Conservation (phyloP, 1,140 invertebrate species). For the Pseudomyrmex cubaensis region DNA sequence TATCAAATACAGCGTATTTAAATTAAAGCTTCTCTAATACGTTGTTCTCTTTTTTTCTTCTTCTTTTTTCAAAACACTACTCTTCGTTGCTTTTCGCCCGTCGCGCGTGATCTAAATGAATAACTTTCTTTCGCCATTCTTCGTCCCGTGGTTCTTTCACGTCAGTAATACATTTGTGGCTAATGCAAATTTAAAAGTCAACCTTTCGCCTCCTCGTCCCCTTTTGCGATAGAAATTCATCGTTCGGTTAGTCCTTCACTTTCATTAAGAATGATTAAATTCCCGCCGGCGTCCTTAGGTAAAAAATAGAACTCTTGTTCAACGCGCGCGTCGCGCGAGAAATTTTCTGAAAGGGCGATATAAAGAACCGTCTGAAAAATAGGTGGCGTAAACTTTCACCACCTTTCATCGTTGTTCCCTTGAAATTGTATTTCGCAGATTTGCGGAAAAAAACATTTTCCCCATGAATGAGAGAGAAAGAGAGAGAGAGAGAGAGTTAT, state of each 20-base stretch:
- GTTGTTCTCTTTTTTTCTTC: conserved; percentile 32
- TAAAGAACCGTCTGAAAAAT: conserved; percentile 33
- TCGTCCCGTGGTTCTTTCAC: conserved; percentile 40
- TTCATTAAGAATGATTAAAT: conserved; percentile 60
- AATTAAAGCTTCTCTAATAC: conserved; percentile 58
- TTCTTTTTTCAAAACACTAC: background rate
- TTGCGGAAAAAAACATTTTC: conserved; percentile 31
- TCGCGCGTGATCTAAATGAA: conserved; percentile 35
- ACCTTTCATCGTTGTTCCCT: conserved; percentile 23
- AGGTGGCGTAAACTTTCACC: conserved; percentile 25
- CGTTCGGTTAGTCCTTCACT: conserved; percentile 51
- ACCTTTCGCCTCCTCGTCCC: conserved; percentile 56
- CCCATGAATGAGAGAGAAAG: background rate
- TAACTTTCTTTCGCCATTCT: conserved; percentile 61
- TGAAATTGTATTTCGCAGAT: conserved; percentile 48
- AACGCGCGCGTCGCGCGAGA: conserved; percentile 1
- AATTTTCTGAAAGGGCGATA: conserved; percentile 35
- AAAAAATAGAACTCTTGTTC: conserved; percentile 42
- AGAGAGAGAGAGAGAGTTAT: conserved; percentile 1
- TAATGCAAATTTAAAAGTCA: conserved; percentile 68
- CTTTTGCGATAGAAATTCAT: conserved; percentile 61
- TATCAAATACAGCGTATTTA: conserved; percentile 13
- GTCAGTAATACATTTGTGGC: conserved; percentile 61
- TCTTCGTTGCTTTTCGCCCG: conserved; percentile 49
- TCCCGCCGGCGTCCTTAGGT: conserved; percentile 27